A percentile compares a stretch with the other conserved stretches of the same genome.
Evolutionary conservation across 2,797 vertebrate species (phyloP).

Genomic region (Sebastes nivosus): DNA sequence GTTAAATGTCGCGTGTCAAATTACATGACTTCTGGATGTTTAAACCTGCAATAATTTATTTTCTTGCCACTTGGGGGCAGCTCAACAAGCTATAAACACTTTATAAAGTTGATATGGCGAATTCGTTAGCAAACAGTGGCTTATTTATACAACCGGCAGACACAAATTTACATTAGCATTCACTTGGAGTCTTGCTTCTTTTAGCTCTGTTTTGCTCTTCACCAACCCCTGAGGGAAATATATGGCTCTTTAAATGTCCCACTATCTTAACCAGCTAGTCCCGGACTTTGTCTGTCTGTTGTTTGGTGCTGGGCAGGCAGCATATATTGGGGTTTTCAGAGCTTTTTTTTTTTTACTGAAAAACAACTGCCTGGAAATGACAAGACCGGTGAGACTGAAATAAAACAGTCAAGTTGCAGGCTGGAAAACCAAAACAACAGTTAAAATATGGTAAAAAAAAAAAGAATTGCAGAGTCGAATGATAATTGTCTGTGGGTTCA

Average conservation of each 20-base stretch:
- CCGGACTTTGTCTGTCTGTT: not conserved
- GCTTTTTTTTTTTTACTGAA: not conserved
- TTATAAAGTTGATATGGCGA: not conserved
- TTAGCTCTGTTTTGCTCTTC: not conserved
- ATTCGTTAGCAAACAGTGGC: not conserved
- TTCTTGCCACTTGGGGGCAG: not conserved
- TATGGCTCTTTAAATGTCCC: not conserved
- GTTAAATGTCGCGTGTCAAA: not conserved
- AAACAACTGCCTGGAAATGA: not conserved
- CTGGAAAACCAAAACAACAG: not conserved
- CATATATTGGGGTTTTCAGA: not conserved
- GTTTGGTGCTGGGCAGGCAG: not conserved
- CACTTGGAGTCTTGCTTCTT: not conserved
- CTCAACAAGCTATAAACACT: not conserved
- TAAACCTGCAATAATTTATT: not conserved
- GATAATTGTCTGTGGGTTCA: not conserved
- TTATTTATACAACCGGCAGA: not conserved
- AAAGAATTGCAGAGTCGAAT: not conserved
- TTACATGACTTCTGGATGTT: not conserved
- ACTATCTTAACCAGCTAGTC: not conserved
- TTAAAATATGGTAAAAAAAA: not conserved
- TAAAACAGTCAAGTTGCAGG: not conserved
- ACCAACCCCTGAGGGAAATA: not conserved
- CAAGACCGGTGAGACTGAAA: not conserved
- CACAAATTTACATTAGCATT: not conserved